These are phyloP conservation scores for Oophaga pumilio DNA, from an alignment of 2,113 vertebrate species.

Conservation along the genomic window DNA sequence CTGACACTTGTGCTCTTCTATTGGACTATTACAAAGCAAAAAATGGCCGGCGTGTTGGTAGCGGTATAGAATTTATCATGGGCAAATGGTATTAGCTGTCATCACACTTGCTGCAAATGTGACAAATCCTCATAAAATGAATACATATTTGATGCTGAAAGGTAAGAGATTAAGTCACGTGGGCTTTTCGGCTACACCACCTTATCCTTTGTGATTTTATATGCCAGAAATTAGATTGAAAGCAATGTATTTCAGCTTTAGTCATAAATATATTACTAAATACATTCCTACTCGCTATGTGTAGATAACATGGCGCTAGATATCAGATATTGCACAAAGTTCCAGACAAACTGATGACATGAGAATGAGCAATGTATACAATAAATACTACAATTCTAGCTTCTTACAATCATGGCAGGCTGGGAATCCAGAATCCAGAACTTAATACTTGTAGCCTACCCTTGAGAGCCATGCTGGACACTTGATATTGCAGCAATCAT, in stretches of 20 bases:
- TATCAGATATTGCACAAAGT: slow-evolving; percentile 21
- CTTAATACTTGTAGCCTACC: neutral
- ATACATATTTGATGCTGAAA: neutral
- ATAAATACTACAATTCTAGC: neutral
- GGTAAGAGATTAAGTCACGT: neutral
- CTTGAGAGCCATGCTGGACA: neutral
- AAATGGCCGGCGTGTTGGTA: neutral
- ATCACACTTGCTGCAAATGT: neutral
- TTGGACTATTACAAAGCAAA: neutral
- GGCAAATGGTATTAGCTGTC: too few relatives aligned
- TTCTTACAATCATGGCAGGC: neutral
- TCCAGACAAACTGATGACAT: neutral
- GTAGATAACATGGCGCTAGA: neutral
- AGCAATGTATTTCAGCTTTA: neutral
- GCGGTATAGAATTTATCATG: neutral
- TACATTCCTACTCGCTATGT: neutral
- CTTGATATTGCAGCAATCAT: neutral
- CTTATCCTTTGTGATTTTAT: neutral
- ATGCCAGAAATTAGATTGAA: neutral
- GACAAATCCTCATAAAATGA: neutral
- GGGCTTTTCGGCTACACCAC: neutral
- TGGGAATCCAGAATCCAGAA: neutral
- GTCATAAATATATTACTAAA: neutral
- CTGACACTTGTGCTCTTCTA: slow-evolving; percentile 19
- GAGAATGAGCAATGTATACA: neutral